phyloP scores from a whole-genome alignment of 1,140 invertebrate species.

The Potamilus streckersoni region DNA sequence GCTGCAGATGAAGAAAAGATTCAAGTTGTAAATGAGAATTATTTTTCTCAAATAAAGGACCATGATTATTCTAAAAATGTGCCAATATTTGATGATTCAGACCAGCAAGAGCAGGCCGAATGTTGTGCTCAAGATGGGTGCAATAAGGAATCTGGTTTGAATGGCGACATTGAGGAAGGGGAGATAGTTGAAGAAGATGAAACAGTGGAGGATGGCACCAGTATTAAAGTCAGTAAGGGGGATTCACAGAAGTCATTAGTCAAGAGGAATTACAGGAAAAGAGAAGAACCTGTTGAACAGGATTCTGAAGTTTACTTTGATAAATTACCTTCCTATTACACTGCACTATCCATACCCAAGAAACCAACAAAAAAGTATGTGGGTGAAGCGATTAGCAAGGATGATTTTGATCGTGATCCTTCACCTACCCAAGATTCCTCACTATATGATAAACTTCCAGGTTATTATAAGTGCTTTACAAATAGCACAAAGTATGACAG shows the following conservation, averaged over 20 bases:
- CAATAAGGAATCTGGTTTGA: conserved; percentile 1
- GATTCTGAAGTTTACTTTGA: conserved; percentile 42
- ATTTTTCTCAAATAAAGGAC: conserved; percentile 43
- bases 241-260: conserved; percentile 4
- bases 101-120: background rate
- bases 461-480: conserved; percentile 63
- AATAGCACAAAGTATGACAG: conserved; percentile 55
- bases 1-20: background rate
- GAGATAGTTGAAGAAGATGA: conserved; percentile 52
- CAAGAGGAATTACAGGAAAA: conserved; percentile 32
- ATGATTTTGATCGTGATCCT: conserved; percentile 44
- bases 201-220: conserved; percentile 32
- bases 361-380: conserved; percentile 42
- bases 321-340: conserved; percentile 60
- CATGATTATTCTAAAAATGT: conserved; percentile 70
- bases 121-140: background rate
- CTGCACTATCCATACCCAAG: conserved; percentile 48
- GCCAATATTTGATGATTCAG: conserved; percentile 37
- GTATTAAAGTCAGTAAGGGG: conserved; percentile 62
- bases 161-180: conserved; percentile 11
- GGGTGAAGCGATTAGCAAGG: conserved; percentile 32
- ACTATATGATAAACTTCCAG: conserved; percentile 55
- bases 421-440: conserved; percentile 38
- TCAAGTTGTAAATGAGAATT: conserved; percentile 8
- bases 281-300: conserved; percentile 23